Evolutionary conservation across 1,140 invertebrate genomes (phyloP), one percentile per base, ranked within the genome.

Genomic region (Drosophila takahashii): DNA sequence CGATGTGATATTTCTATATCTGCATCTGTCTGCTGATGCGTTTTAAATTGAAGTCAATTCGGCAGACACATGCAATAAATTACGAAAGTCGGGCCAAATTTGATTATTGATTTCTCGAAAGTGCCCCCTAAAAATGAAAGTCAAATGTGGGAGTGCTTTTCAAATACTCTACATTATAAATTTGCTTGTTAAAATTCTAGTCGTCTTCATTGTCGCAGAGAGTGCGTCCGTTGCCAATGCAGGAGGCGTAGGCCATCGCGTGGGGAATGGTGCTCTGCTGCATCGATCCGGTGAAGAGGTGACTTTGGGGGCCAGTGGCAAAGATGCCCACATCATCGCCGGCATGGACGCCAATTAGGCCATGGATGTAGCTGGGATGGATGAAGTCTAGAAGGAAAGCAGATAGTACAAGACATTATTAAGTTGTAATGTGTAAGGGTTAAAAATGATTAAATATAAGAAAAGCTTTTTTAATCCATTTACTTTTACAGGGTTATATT

Each of bases 251-350:
- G 2, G 95, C 95, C 81, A 97, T 94, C 13, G 95, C 93, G 86
- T 96, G 95, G 27, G 96, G 94, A 26, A 97, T 95, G 78, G 96
- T 95, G 83, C 94, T 95, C 90, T 97, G 96, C 69, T 97, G 96
- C 85, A 96, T 94, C 1, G 95, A 94, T 10, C 96, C 95, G 39
- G 93, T 93, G 54, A 97, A 94, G 10, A 97, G 92, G 83, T 97
- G 95, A 4, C 95, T 93, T 91, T 94, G 95, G 3, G 97, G 96
- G 5, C 92, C 92, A 3, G 72, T 92, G 0, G 95, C 94, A 78
- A 94, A 95, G 5, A 96, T 93, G 0, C 93, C 94, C 0, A 96
- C 95, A 83, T 96, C 95, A 15, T 96, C 95, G 0, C 95, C 95
- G 0, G 95, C 95, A 69, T 96, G 95, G 0, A 94, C 95, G 65